A percentile compares a stretch with the other conserved stretches of the same genome.
These are phyloP conservation scores for Prosapia bicincta DNA, from an alignment of 2,888 invertebrate species.

Conservation along the genomic window DNA sequence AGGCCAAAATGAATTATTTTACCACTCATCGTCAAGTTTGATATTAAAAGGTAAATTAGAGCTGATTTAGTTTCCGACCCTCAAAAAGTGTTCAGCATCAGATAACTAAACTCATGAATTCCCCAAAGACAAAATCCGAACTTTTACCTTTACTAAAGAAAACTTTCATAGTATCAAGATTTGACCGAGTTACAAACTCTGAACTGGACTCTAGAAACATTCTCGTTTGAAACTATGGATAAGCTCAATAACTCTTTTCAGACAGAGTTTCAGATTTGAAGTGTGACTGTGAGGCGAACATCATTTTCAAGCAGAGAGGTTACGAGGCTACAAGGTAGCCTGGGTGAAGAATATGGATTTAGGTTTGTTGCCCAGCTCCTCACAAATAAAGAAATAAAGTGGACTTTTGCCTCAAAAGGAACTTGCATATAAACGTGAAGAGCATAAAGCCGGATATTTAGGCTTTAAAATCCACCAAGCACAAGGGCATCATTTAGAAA, in stretches of 20 bases:
- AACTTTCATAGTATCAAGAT: not conserved
- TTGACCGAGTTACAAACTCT: not conserved
- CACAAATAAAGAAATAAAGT: no score
- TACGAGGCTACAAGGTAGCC: no score
- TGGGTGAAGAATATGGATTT: no score
- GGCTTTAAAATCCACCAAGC: no score
- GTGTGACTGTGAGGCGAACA: not conserved
- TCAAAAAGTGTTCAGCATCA: not conserved
- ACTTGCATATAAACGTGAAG: no score
- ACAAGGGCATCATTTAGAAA: no score
- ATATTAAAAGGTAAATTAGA: not conserved
- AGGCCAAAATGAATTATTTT: no score
- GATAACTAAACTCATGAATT: no score
- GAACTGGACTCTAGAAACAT: not conserved
- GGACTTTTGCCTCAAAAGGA: not conserved
- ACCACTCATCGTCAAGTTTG: no score
- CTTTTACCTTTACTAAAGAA: not conserved
- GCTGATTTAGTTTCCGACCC: not conserved
- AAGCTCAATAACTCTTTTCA: not conserved
- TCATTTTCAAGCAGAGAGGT: no score
- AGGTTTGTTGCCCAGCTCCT: no score
- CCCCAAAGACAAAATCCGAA: not conserved
- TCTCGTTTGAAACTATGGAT: not conserved
- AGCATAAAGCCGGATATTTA: no score
- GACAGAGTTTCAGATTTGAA: not conserved